Evolutionary conservation across 2,888 invertebrate genomes (phyloP).

Genomic region (Drosophila anceps): DNA sequence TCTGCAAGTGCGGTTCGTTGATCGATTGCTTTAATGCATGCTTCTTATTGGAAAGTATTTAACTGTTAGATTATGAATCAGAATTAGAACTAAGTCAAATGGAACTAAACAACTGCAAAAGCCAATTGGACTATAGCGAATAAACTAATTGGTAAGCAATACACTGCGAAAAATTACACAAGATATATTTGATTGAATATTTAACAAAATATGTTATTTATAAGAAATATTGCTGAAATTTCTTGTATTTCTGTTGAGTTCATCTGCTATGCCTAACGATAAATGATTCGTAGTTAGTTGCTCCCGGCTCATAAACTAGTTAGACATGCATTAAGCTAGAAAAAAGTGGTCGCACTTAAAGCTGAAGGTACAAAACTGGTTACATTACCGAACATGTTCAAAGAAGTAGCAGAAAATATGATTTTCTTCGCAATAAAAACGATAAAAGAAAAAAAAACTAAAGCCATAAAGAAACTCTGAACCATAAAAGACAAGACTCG

Average conservation of each 20-base stretch:
- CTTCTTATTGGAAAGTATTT: background rate
- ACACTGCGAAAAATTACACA: background rate
- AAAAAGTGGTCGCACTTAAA: conserved; percentile 59
- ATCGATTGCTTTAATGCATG: background rate
- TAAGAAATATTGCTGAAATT: background rate
- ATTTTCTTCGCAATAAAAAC: conserved; percentile 45
- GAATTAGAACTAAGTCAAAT: conserved; percentile 39
- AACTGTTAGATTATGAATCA: background rate
- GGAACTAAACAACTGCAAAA: conserved; percentile 40
- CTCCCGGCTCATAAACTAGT: conserved; percentile 65
- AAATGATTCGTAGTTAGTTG: conserved; percentile 40
- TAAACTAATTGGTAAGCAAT: conserved; percentile 53
- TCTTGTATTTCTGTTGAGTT: conserved; percentile 4
- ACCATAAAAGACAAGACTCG: conserved; percentile 52
- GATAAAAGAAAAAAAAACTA: conserved; percentile 35
- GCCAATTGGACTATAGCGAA: conserved; percentile 41
- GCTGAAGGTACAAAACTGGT: conserved; percentile 76
- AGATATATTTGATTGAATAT: background rate
- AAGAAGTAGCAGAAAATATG: conserved; percentile 33
- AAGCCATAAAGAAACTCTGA: conserved; percentile 41
- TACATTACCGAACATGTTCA: conserved; percentile 58
- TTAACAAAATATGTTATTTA: background rate
- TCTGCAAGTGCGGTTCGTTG: conserved; percentile 1
- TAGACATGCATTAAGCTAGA: conserved; percentile 72
- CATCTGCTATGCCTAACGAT: conserved; percentile 2